Percentiles rank a stretch among this genome's conserved stretches.
These are phyloP conservation scores for Motacilla tschutschensis DNA, from an alignment of 2,113 vertebrate genomes.

Conservation along the genomic window DNA sequence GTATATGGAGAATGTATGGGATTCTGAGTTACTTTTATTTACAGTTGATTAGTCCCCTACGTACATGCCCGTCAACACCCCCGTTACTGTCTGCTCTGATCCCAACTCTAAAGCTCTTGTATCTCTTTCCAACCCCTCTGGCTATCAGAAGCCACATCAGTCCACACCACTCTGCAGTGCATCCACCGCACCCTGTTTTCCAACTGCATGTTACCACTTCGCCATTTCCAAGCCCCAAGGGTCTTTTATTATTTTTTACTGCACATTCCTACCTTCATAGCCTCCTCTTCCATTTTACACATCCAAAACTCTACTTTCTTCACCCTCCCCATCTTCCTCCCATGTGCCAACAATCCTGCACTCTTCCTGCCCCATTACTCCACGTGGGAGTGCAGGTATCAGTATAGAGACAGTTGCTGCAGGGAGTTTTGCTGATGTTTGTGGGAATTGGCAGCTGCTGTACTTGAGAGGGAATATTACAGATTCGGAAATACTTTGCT, in stretches of 20 bases:
- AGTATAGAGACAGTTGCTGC: neutral
- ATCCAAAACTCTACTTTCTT: neutral
- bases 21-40: neutral
- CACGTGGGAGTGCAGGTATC: neutral
- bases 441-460: neutral
- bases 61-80: neutral
- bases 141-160: neutral
- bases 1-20: neutral
- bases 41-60: neutral
- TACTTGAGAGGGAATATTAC: neutral
- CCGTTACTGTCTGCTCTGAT: neutral
- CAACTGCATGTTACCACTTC: neutral
- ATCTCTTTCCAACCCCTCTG: neutral
- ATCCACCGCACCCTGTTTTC: neutral
- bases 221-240: neutral
- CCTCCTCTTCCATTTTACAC: neutral
- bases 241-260: neutral
- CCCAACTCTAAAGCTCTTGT: neutral
- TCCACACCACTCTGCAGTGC: neutral
- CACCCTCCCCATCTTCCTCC: neutral
- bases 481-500: neutral
- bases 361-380: neutral
- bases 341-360: neutral
- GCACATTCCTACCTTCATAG: neutral
- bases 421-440: neutral